phyloP scores from a whole-genome alignment of 2,113 vertebrate genomes.

The Calypte anna region DNA sequence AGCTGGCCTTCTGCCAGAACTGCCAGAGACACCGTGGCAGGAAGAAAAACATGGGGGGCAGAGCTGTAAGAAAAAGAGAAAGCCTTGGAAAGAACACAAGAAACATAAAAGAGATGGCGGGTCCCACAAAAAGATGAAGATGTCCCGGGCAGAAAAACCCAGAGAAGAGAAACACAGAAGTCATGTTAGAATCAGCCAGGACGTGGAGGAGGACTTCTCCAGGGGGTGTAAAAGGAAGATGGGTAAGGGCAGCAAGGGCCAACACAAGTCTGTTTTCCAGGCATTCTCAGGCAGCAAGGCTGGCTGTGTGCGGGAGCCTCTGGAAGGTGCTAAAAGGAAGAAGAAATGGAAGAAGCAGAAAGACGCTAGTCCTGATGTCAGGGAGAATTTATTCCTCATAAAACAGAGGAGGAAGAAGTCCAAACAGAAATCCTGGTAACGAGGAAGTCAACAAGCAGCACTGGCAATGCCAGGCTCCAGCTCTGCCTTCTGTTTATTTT shows the following conservation, averaged over 20 bases:
- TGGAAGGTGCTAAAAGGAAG: slow-evolving; percentile 18
- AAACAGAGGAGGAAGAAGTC: slow-evolving; percentile 77
- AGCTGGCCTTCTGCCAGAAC: slow-evolving; percentile 66
- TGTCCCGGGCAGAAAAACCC: neutral
- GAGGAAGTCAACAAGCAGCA: neutral
- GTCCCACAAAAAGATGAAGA: neutral
- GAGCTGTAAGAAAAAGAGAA: slow-evolving; percentile 32
- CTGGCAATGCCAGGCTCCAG: neutral
- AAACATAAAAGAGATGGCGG: neutral
- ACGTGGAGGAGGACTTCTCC: slow-evolving; percentile 64
- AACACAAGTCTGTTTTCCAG: neutral
- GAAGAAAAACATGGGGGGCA: neutral
- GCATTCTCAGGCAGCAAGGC: neutral
- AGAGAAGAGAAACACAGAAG: neutral
- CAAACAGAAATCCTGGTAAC: slow-evolving; percentile 50
- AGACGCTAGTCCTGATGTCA: neutral
- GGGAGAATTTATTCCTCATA: slow-evolving; percentile 77
- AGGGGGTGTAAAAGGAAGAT: slow-evolving; percentile 19
- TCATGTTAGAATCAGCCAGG: neutral
- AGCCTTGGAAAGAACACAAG: neutral
- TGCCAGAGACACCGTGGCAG: neutral
- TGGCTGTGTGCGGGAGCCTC: neutral
- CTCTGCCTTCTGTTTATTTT: neutral
- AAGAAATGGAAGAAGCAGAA: slow-evolving; percentile 41
- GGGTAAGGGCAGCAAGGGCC: neutral